A percentile compares a stretch with the other conserved stretches of the same genome.
Conservation (phyloP, 2,113 vertebrate species). For the Scophthalmus maximus region DNA sequence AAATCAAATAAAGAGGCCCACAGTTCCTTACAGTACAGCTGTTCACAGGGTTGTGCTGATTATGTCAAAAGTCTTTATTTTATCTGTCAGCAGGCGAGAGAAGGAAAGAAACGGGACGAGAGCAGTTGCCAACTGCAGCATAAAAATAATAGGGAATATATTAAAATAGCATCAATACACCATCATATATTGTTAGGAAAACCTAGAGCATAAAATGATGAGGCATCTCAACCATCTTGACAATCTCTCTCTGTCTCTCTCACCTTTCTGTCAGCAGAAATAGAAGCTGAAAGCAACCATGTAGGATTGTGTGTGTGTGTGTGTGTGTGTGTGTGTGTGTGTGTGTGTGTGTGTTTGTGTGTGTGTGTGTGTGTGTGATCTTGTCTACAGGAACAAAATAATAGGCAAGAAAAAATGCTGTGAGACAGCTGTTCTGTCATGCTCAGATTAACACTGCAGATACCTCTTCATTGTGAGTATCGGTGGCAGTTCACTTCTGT, state of each 20-base stretch:
- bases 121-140: constrained; percentile 38
- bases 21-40: constrained; percentile 41
- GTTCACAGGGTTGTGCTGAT: constrained; percentile 68
- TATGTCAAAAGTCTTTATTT: constrained; percentile 70
- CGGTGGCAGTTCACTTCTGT: constrained; percentile 13
- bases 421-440: constrained; percentile 50
- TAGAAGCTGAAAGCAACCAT: constrained; percentile 40
- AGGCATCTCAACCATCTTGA: constrained; percentile 42
- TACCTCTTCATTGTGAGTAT: constrained; percentile 13
- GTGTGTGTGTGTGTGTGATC: constrained; percentile 19
- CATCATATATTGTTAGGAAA: constrained; percentile 48
- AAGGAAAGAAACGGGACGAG: constrained; percentile 13
- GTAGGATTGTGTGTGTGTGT: no score
- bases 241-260: constrained; percentile 35
- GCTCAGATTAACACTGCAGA: constrained; percentile 40
- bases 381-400: constrained; percentile 41
- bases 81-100: constrained; percentile 31
- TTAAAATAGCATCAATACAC: constrained; percentile 62
- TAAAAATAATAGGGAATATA: constrained; percentile 53
- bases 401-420: constrained; percentile 3
- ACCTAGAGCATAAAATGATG: constrained; percentile 36
- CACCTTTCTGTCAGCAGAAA: constrained; percentile 60
- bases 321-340: constrained; percentile 12
- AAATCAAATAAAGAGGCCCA: constrained; percentile 25
- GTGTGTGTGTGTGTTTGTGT: constrained; percentile 21